Evolutionary conservation across 2,797 vertebrate species (phyloP), one percentile per base, ranked within the genome.

Genomic region (Rhabdophis nuchalis): DNA sequence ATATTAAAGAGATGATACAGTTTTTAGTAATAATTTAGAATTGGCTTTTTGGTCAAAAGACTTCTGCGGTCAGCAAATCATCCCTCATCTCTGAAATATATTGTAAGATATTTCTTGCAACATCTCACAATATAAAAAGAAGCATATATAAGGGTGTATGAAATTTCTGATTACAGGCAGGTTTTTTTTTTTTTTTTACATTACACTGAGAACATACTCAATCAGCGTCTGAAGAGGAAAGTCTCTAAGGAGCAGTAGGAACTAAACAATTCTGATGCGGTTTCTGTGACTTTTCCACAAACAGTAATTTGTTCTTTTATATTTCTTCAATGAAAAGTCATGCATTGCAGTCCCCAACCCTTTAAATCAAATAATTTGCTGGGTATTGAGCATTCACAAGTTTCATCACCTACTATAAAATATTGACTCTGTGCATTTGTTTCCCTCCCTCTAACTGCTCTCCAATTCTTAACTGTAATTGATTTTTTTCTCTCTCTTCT

Each of bases 151-250:
- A 50, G 68, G 41, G 85, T 87, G 86, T 92, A 82, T 2, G 20
- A 89, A 96, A 96, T 68, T 96, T 96, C 90, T 96, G 94, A 97
- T 96, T 96, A 95, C 96, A 97, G 92, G 89, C 91, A 95, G 97
- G 1, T 0, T 23, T 57, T 61, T 18, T 72, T 72, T 96, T 88
- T 16, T 96, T 87, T 93, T 95, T 94, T 92, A 96, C 94, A 96
- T 96, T 93, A 93, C 95, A 96, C 90, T 96, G 93, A 96, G 77
- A 90, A 95, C 60, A 95, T 56, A 94, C 91, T 95, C 94, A 93
- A 94, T 96, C 93, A 95, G 64, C 50, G 91, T 87, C 32, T 93
- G 57, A 94, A 94, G 91, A 95, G 90, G 90, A 95, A 94, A 94
- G 94, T 23, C 96, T 96, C 93, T 89, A 94, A 93, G 93, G 95